Evolutionary conservation across 92 coral and sea anemone genomes (phyloP), one percentile per base, ranked within the genome.

Genomic region (Metridium senile): DNA sequence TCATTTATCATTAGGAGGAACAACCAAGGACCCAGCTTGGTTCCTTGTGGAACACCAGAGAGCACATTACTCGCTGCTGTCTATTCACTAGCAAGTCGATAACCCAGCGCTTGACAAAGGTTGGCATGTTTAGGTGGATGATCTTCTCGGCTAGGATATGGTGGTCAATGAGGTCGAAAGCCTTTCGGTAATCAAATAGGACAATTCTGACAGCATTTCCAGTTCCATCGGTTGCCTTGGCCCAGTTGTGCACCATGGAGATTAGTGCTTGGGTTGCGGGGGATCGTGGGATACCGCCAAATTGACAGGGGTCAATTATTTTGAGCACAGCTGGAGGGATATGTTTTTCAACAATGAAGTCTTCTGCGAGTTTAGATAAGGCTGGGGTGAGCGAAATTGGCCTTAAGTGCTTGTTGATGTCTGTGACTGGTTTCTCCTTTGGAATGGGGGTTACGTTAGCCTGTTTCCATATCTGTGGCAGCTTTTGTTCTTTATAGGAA

Each of bases 1-100:
- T 82, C 75, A 74, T 82, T 74, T 77, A 82, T 82, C 86, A 74
- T 74, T 19, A 74, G 58, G 23, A 82, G 76, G 53, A 74, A 82
- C 20, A 74, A 67, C 86, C 86, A 72, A 8, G 74, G 85, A 25
- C 81, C 68, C 7, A 82, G 45, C 59, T 82, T 74, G 28, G 86
- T 81, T n/a, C 86, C 79, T 71, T 53, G 80, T 21, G 56, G 86
- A 66, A 74, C 76, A 0, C 72, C 53, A 22, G 54, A 28, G 33
- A 67, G 18, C 74, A 70, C 58, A 73, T 82, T 26, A 74, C 61
- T 54, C 80, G 76, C 64, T 79, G 86, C 68, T 74, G 67, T n/a
- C 74, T 70, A 74, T 54, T 46, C 35, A 64, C 31, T 39, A 82
- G 74, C 30, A 82, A 82, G 86, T 74, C 86, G 39, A 58, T 82